Evolutionary conservation across 2,797 vertebrate genomes (phyloP).

Genomic region (Chanos chanos): DNA sequence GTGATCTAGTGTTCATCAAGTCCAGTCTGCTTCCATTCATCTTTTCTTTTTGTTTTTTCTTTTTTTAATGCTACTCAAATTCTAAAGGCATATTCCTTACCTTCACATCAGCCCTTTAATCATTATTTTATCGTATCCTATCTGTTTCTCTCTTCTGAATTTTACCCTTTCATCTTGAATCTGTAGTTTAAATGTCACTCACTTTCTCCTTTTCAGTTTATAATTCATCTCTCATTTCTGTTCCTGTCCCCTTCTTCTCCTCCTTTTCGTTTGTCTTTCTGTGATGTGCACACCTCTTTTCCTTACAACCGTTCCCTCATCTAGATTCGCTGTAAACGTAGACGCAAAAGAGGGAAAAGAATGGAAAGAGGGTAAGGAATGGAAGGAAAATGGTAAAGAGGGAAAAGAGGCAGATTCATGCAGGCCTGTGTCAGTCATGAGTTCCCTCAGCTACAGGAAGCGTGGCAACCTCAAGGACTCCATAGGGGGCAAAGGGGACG

Average conservation of each 20-base stretch:
- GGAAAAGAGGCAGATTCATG: constrained; percentile 74
- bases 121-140: constrained; percentile 11
- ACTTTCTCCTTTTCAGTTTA: constrained; percentile 29
- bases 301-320: constrained; percentile 33
- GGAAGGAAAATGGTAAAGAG: constrained; percentile 72
- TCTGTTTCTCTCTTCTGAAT: neutral
- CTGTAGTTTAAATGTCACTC: constrained; percentile 17
- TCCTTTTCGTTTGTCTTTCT: constrained; percentile 43
- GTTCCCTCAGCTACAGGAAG: constrained; percentile 93
- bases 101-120: constrained; percentile 9
- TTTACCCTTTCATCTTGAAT: neutral
- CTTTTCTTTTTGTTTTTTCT: neutral
- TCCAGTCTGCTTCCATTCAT: neutral
- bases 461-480: constrained; percentile 79
- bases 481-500: constrained; percentile 75
- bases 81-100: neutral
- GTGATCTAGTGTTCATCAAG: too few species aligned
- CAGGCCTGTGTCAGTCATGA: constrained; percentile 81
- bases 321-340: constrained; percentile 71
- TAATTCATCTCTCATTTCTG: constrained; percentile 22
- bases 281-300: constrained; percentile 10
- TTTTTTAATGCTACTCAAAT: neutral
- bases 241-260: constrained; percentile 23
- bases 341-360: constrained; percentile 68
- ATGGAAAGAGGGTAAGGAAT: constrained; percentile 65